A percentile compares a stretch with the other conserved stretches of the same genome.
phyloP scores from a whole-genome alignment of 2,797 vertebrate genomes.

The Crocodylus rhombifer region DNA sequence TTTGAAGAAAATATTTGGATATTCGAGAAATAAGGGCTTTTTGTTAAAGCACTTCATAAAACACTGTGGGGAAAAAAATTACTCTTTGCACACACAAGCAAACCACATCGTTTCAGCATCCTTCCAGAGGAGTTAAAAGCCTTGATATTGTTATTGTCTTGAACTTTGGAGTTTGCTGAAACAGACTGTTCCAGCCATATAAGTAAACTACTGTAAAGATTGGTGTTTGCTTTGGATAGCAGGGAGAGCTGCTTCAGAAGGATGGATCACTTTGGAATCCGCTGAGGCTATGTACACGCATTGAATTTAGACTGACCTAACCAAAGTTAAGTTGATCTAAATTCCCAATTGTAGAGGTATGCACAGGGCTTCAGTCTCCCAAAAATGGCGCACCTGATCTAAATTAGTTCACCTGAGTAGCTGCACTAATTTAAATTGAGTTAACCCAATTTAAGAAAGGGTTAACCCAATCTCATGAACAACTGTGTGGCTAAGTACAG shows the following conservation, averaged over 20 bases:
- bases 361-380: no score
- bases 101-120: accelerated
- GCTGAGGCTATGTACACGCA: neutral
- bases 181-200: neutral
- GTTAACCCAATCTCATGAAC: no score
- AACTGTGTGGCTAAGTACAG: no score
- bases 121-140: neutral
- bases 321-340: neutral
- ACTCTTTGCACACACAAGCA: neutral
- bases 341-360: no score
- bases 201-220: neutral
- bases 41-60: neutral
- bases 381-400: no score
- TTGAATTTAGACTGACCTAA: neutral
- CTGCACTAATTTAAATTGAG: no score
- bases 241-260: neutral
- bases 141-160: neutral
- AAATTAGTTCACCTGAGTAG: no score
- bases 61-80: neutral
- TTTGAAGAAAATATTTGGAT: neutral
- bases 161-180: neutral
- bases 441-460: no score
- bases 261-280: neutral
- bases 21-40: neutral
- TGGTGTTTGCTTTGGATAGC: neutral